Conservation (phyloP, 2,113 vertebrate genomes). For the Peucedramus taeniatus region DNA sequence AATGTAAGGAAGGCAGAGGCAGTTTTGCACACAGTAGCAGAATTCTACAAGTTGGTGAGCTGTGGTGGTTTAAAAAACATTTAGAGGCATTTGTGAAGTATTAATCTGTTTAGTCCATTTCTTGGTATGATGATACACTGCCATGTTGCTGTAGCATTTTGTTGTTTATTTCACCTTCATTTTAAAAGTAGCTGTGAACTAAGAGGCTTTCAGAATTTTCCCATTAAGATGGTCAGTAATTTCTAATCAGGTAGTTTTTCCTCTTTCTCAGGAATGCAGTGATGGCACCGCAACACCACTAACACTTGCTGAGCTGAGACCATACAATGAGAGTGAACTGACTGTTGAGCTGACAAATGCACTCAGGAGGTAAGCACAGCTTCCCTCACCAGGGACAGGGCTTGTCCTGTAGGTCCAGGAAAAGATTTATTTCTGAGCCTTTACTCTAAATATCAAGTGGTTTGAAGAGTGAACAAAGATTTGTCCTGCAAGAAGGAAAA, state of each 20-base stretch:
- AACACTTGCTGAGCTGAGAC: slow-evolving; percentile 73
- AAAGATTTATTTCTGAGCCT: not conserved
- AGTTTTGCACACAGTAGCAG: not conserved
- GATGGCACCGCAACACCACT: slow-evolving; percentile 66
- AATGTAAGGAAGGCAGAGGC: not conserved
- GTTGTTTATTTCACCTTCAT: not conserved
- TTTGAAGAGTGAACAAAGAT: not conserved
- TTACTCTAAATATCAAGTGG: not conserved
- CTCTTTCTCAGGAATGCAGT: slow-evolving; percentile 71
- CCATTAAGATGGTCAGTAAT: not conserved
- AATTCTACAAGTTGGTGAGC: not conserved
- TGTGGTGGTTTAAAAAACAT: not conserved
- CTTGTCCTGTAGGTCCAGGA: not conserved
- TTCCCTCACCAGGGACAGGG: not conserved
- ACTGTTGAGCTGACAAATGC: slow-evolving; percentile 78
- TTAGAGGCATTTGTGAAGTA: not conserved
- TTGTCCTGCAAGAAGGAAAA: not conserved
- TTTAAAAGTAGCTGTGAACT: not conserved
- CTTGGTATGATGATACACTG: not conserved
- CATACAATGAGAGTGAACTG: slow-evolving; percentile 74
- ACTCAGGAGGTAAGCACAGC: slow-evolving; percentile 75
- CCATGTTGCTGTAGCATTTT: not conserved
- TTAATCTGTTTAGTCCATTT: not conserved
- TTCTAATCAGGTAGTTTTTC: not conserved
- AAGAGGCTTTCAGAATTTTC: not conserved